A percentile compares a stretch with the other conserved stretches of the same genome.
phyloP scores from a whole-genome alignment of 2,888 invertebrate genomes.

The Acutogordius australiensis region DNA sequence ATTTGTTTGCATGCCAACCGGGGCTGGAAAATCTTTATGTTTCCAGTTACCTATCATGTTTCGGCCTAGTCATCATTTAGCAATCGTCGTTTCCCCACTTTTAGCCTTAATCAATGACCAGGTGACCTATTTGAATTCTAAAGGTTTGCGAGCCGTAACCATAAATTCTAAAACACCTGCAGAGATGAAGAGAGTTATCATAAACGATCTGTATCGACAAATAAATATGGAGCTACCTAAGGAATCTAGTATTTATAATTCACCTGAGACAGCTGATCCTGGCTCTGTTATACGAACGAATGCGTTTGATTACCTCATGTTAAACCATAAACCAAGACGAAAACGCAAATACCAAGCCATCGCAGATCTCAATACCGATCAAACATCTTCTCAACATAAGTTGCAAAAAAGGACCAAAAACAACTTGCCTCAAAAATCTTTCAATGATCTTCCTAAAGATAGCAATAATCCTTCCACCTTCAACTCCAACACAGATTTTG shows the following conservation, averaged over 20 bases:
- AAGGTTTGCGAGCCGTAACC: slow-evolving; percentile 51
- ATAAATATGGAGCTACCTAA: too few relatives aligned
- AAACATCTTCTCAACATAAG: background rate
- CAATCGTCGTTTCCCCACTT: slow-evolving; percentile 76
- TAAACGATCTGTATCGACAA: slow-evolving; percentile 16
- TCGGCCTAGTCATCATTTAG: slow-evolving; percentile 34
- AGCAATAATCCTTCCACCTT: background rate
- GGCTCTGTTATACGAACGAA: background rate
- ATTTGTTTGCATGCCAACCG: slow-evolving; percentile 89
- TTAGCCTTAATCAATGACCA: slow-evolving; percentile 81
- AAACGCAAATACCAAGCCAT: slow-evolving; percentile 1
- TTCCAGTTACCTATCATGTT: slow-evolving; percentile 77
- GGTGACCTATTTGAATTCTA: slow-evolving; percentile 46
- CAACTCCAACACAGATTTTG: background rate
- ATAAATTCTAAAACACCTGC: slow-evolving; percentile 56
- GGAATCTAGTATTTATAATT: too few relatives aligned
- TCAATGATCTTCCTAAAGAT: background rate
- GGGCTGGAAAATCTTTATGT: slow-evolving; percentile 72
- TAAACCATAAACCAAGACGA: background rate
- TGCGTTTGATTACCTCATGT: background rate
- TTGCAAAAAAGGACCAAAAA: background rate
- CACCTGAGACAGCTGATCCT: background rate
- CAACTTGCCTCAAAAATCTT: too few relatives aligned
- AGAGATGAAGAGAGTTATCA: slow-evolving; percentile 44
- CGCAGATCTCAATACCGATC: background rate